Evolutionary conservation across 2,797 vertebrate genomes (phyloP), one percentile per base, ranked within the genome.

Genomic region (Catharus ustulatus): DNA sequence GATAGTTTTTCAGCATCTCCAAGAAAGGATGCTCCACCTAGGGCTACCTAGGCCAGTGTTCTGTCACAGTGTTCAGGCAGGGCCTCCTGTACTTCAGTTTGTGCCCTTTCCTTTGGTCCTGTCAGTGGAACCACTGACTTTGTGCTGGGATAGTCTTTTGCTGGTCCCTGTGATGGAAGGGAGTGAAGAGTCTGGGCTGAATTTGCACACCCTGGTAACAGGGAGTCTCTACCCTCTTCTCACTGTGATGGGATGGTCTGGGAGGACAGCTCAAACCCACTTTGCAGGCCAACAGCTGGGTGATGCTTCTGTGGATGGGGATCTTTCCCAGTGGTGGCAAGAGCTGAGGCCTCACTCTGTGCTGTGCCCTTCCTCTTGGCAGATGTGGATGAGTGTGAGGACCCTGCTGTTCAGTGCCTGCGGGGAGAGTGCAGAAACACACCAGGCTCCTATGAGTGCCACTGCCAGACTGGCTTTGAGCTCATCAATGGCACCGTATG

Each of bases 301-400:
- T 64, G 40, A 69, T 54, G 23, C 55, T 89, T 74, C 64, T 66
- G 58, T 89, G n/a, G 18, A 24, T 63, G 42, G 30, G 8, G 19
- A 49, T 57, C 63, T 66, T 93, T 75, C 52, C 43, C 43, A 55
- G 24, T 18, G 29, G 23, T 2, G 4, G 40, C 49, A 72, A 38
- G 42, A 82, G 26, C 30, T 78, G 34, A 5, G 17, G 3, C 19
- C 78, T 90, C 45, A 88, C 59, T 83, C 81, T 84, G 36, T 78
- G 52, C 73, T 90, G 26, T 87, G 58, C 42, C 40, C 27, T 90
- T 94, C 48, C 93, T 78, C 52, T 87, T 92, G 93, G 69, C 97
- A 99, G 99, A 99, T 92, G 87, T 99, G 85, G 98, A 99, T 36
- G 99, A 99, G 94, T 99, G 99, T 94, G 92, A 98, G 84, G 98